These are phyloP conservation scores for Mastomys coucha DNA, from an alignment of 2,113 vertebrate genomes.

Conservation along the genomic window DNA sequence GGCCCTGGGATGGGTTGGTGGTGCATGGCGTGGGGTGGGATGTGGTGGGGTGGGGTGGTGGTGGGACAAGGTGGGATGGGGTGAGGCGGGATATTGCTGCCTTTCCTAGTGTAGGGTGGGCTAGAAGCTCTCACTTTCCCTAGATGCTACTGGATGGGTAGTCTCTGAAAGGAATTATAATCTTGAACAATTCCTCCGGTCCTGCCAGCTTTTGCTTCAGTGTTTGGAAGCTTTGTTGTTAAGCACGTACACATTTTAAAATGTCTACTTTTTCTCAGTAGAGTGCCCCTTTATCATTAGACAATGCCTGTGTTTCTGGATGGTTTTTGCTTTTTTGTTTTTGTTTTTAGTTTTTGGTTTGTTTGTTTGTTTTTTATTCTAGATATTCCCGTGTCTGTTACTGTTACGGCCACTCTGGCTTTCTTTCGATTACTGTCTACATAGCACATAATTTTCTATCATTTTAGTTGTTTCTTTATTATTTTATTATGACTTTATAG, in stretches of 20 bases:
- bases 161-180: background rate
- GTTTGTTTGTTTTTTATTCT: background rate
- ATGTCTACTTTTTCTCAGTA: background rate
- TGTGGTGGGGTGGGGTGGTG: background rate
- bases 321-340: background rate
- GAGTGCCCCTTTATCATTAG: too few relatives aligned
- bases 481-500: constrained; percentile 41
- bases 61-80: too few relatives aligned
- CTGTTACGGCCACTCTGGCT: background rate
- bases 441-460: background rate
- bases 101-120: background rate
- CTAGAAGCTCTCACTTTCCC: too few relatives aligned
- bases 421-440: background rate
- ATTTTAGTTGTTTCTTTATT: background rate
- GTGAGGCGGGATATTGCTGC: too few relatives aligned
- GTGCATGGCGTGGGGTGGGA: background rate
- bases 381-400: background rate
- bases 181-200: background rate
- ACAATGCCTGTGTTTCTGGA: background rate
- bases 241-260: background rate
- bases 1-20: background rate
- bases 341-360: background rate
- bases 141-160: too few relatives aligned
- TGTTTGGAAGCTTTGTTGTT: background rate
- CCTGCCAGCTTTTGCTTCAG: background rate